Evolutionary conservation across 2,797 vertebrate genomes (phyloP), one percentile per base, ranked within the genome.

Genomic region (Tympanoctomys barrerae): DNA sequence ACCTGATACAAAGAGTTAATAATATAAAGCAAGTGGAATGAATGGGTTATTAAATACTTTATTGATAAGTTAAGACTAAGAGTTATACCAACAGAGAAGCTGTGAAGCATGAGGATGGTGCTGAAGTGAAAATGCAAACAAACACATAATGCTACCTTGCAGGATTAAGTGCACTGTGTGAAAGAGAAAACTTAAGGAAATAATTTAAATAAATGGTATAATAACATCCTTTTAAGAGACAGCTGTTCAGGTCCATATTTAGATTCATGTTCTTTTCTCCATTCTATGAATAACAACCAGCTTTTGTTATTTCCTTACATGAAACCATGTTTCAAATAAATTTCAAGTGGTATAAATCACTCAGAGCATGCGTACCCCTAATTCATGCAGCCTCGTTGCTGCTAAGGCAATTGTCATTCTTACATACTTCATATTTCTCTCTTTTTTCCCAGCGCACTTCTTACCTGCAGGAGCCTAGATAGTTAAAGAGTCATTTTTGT

Each of bases 311-410:
- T 98, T 98, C 91, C 93, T 97, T 96, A 94, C 54, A 86, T 68
- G 95, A 91, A 85, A 97, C 93, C 95, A 96, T 96, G 97, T 94
- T 87, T 81, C 96, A 97, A 98, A 80, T 97, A 97, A 97, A 90
- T 98, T 98, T 97, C 97, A 89, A 96, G 95, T 86, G 96, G 89
- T 97, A 94, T 97, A 97, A 97, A 98, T 98, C 97, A 97, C 82
- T 93, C 82, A 77, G 71, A 96, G 97, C 24, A 73, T 96, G 70
- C 16, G 39, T n/a, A 95, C 81, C 96, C 96, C 81, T 97, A 97
- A 97, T 96, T 98, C 97, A 97, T 95, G 87, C 96, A 71, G 81
- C 94, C 73, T 75, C 82, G 89, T 92, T 97, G 96, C 92, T 95
- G 79, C 96, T 5, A 1, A 98, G 79, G 87, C 97, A 97, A 97